Evolutionary conservation across 1,140 invertebrate species (phyloP), one percentile per base, ranked within the genome.

Genomic region (Nasonia longicornis): DNA sequence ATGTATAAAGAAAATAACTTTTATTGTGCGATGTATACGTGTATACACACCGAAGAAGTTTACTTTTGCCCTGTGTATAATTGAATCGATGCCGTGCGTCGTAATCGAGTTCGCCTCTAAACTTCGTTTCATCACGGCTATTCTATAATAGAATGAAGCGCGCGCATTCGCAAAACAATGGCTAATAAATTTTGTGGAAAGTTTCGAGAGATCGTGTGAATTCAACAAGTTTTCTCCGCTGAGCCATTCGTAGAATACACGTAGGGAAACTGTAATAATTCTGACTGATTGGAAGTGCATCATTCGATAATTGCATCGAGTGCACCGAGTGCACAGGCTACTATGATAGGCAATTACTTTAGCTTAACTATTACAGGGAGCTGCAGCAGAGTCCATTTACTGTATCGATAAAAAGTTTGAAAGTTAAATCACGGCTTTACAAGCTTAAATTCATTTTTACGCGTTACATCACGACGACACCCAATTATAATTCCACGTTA

Each of bases 141-240:
- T 77, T 0, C 4, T 48, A 14, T 11, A 10, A 16, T 10, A 58
- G 26, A 70, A 70, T 22, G n/a, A 70, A 38, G 42, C 38, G n/a
- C 2, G 74, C 10, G 74, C n/a, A 67, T 70, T 63, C 69, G 29
- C 7, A 74, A 80, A 74, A 80, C 22, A 80, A 80, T 67, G 45
- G 11, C 8, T 35, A 69, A 80, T 69, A 75, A 75, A 74, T 75
- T 74, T 67, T 35, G 11, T 26, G 14, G 31, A 70, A 79, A 79
- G 70, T 79, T 80, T 79, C 16, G 66, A 74, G 71, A 16, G 38
- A 80, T 73, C 20, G 22, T 58, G 16, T 69, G 52, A 74, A 80
- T 75, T 80, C 67, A 80, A 69, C 72, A 45, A 52, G 72, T 52
- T 75, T 66, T 66, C 35, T 22, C 6, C n/a, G n/a, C 16, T 26